These are phyloP conservation scores for Chrysochloris asiatica DNA, from an alignment of 2,113 vertebrate species.

Conservation along the genomic window DNA sequence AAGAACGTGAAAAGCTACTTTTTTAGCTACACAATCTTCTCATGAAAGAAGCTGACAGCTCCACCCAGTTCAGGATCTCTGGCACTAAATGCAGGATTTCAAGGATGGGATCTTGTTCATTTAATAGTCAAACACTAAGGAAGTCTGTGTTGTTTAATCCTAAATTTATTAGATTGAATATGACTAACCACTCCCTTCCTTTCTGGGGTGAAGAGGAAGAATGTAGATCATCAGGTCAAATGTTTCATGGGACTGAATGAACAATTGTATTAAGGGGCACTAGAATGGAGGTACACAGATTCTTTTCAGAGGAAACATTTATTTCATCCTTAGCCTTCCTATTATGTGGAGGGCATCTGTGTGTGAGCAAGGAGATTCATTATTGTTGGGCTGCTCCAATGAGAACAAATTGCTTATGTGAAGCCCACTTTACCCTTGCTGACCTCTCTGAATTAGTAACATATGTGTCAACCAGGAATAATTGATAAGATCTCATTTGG, in stretches of 20 bases:
- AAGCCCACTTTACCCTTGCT: neutral
- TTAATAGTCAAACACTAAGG: slow-evolving; percentile 62
- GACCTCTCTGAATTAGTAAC: neutral
- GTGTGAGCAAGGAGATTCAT: neutral
- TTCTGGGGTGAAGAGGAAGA: slow-evolving; percentile 49
- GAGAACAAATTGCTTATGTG: neutral
- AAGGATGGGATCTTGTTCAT: slow-evolving; percentile 33
- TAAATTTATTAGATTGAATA: slow-evolving; percentile 61
- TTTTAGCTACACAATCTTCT: slow-evolving; percentile 17
- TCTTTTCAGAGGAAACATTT: slow-evolving; percentile 36
- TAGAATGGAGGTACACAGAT: slow-evolving; percentile 43
- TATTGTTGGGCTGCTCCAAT: neutral
- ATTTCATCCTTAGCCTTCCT: slow-evolving; percentile 21
- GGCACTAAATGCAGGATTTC: slow-evolving; percentile 52
- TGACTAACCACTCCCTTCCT: slow-evolving; percentile 56
- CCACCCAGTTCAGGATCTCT: slow-evolving; percentile 60
- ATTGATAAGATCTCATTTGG: neutral
- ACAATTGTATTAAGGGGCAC: slow-evolving; percentile 14
- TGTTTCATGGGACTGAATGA: neutral
- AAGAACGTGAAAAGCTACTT: slow-evolving; percentile 14
- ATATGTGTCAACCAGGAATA: neutral
- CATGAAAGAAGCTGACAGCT: neutral
- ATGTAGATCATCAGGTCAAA: slow-evolving; percentile 31
- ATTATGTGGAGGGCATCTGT: neutral
- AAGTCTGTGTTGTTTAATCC: slow-evolving; percentile 65